Evolutionary conservation across 2,113 vertebrate species (phyloP), one percentile per base, ranked within the genome.

Genomic region (Grammomys dolichurus): DNA sequence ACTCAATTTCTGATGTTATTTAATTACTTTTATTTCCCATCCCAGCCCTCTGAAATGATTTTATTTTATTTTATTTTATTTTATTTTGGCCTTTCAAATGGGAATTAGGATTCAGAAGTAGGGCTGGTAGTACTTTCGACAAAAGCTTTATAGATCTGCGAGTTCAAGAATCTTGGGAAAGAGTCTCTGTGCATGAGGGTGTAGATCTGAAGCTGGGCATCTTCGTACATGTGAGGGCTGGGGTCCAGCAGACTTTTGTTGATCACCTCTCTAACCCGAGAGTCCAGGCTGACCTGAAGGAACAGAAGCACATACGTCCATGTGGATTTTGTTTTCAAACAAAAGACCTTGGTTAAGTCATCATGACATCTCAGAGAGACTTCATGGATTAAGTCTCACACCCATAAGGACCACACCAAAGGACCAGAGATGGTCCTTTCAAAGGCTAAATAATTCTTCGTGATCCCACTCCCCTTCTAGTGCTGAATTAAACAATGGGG

Each of bases 101-200:
- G 97, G 97, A 98, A 96, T 97, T 99, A 99, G 97, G 98, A 98
- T 98, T 99, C 98, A 97, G 98, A 98, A 98, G 98, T 98, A 95
- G 98, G 98, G 80, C 98, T 98, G 94, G 97, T 98, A 98, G 98
- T 98, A 98, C 98, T 99, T 98, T 99, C 98, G 94, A 99, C 96
- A 93, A 99, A 98, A 93, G 99, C 98, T 94, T 99, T 99, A 98
- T 99, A 99, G 96, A 99, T 98, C 87, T 99, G 98, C 97, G 99
- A 99, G 98, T 99, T 99, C 98, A 99, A 98, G 98, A 99, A 99
- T 98, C 99, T 98, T 96, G 99, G 99, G 95, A 99, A 99, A 97
- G 99, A 99, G 98, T 99, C 99, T 98, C 99, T 99, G 98, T 99
- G 99, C 99, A 99, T 99, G 97, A 99, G 97, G 28, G 99, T 99